phyloP scores from a whole-genome alignment of 2,888 invertebrate genomes.

The Drosophila parthenogenetica region DNA sequence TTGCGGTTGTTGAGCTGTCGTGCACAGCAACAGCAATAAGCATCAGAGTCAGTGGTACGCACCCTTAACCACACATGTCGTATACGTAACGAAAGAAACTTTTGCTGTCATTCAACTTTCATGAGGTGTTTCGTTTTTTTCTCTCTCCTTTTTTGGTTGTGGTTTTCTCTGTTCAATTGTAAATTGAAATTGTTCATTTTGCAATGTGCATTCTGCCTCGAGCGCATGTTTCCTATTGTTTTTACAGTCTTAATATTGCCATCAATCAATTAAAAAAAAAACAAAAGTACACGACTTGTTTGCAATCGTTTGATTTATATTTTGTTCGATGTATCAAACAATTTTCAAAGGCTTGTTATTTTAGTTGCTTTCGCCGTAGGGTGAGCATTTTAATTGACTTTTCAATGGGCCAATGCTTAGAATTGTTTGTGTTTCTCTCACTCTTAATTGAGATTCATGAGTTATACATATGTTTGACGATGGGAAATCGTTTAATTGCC shows the following conservation, averaged over 20 bases:
- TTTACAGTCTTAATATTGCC: constrained; percentile 17
- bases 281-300: constrained; percentile 44
- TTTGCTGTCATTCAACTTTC: constrained; percentile 17
- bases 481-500: constrained; percentile 28
- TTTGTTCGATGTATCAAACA: constrained; percentile 17
- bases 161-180: constrained; percentile 24
- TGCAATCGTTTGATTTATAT: constrained; percentile 64
- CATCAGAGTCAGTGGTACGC: background rate
- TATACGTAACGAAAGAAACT: constrained; percentile 50
- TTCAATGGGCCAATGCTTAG: constrained; percentile 47
- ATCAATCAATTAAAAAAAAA: constrained; percentile 64
- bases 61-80: constrained; percentile 33
- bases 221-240: constrained; percentile 28
- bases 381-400: constrained; percentile 65
- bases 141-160: constrained; percentile 12
- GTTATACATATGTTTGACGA: constrained; percentile 17
- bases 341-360: constrained; percentile 29
- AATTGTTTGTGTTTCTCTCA: constrained; percentile 33
- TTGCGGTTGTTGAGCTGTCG: constrained; percentile 54
- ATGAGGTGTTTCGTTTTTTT: constrained; percentile 28
- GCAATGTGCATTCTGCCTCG: constrained; percentile 26
- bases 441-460: constrained; percentile 47
- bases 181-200: constrained; percentile 47
- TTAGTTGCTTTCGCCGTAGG: constrained; percentile 25
- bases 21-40: constrained; percentile 4